Conservation (phyloP, 2,113 vertebrate genomes). For the Albula goreensis region DNA sequence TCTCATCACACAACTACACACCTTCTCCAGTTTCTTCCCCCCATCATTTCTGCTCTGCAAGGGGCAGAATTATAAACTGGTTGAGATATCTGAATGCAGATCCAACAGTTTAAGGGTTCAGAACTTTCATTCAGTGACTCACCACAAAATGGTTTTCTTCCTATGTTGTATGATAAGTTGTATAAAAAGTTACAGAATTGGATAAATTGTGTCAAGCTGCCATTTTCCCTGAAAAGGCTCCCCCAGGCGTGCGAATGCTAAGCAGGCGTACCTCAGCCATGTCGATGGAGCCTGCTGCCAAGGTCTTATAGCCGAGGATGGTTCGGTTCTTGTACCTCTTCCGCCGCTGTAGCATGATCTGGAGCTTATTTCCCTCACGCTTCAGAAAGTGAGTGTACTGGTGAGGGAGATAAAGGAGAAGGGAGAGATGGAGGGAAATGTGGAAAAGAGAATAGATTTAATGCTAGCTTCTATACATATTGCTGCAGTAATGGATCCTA, state of each 20-base stretch:
- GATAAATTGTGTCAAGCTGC: too few relatives aligned
- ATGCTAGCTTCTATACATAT: neutral
- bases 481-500: neutral
- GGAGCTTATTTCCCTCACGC: constrained; percentile 91
- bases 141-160: too few relatives aligned
- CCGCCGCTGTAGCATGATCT: constrained; percentile 90
- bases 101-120: neutral
- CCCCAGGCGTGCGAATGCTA: neutral
- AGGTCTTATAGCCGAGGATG: constrained; percentile 92
- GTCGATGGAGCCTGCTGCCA: constrained; percentile 85
- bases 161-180: too few relatives aligned
- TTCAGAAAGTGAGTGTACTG: constrained; percentile 97
- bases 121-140: too few relatives aligned
- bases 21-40: neutral
- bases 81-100: neutral
- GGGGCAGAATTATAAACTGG: neutral
- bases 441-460: neutral
- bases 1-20: neutral
- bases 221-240: too few relatives aligned
- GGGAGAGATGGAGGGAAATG: neutral
- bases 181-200: too few relatives aligned
- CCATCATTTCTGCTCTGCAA: neutral
- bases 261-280: constrained; percentile 86
- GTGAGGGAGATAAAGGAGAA: neutral
- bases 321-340: constrained; percentile 94